These are phyloP conservation scores for Calidris pugnax DNA, from an alignment of 2,113 vertebrate genomes.

Conservation along the genomic window DNA sequence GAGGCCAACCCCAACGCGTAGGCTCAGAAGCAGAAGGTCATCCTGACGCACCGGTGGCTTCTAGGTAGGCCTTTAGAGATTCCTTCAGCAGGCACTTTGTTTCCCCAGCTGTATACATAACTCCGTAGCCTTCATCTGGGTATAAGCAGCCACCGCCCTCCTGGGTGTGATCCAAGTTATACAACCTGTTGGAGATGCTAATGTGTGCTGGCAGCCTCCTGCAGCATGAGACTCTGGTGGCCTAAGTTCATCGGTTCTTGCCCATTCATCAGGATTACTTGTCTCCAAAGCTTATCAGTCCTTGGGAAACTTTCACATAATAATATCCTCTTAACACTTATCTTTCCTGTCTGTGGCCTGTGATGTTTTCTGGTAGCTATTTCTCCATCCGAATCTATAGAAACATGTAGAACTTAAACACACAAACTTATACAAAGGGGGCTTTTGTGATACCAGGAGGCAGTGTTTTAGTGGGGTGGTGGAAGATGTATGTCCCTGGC, in stretches of 20 bases:
- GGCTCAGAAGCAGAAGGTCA: neutral
- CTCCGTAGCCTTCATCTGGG: neutral
- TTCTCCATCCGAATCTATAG: neutral
- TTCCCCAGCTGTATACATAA: neutral
- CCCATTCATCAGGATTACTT: neutral
- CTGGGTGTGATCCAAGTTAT: neutral
- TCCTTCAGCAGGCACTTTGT: neutral
- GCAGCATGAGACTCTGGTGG: neutral
- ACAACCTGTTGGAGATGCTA: neutral
- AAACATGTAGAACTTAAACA: neutral
- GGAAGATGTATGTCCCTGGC: neutral
- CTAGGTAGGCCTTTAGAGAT: neutral
- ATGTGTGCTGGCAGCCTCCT: neutral
- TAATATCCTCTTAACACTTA: neutral
- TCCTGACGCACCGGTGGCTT: neutral
- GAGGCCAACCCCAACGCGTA: neutral
- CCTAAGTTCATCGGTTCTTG: neutral
- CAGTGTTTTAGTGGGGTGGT: neutral
- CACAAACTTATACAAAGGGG: neutral
- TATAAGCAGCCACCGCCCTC: neutral
- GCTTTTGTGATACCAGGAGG: neutral
- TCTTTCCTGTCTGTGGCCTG: neutral
- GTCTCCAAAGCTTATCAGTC: neutral
- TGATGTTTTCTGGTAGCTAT: neutral
- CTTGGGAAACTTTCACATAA: neutral